A percentile compares a stretch with the other conserved stretches of the same genome.
These are phyloP conservation scores for Bujurquina vittata DNA, from an alignment of 2,113 vertebrate species.

Conservation along the genomic window DNA sequence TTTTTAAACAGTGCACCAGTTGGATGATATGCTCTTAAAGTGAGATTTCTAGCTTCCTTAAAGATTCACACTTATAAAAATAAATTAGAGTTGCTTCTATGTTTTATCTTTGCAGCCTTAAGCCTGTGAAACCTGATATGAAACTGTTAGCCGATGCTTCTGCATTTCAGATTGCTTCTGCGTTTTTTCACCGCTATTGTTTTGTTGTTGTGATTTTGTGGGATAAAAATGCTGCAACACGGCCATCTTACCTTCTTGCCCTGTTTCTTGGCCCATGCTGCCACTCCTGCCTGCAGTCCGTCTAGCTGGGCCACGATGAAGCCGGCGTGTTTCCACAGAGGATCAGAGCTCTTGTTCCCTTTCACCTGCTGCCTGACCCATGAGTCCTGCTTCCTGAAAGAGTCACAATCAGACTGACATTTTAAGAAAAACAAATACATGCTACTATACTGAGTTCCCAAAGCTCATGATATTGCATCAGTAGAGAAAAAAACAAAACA, in stretches of 20 bases:
- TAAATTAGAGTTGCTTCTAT: background rate
- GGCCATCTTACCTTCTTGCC: slow-evolving; percentile 76
- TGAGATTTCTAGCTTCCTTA: background rate
- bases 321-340: slow-evolving; percentile 88
- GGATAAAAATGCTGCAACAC: background rate
- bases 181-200: background rate
- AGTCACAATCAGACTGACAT: background rate
- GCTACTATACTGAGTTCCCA: fast-evolving
- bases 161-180: background rate
- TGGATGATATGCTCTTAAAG: background rate
- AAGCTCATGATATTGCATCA: fast-evolving
- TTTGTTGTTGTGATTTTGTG: background rate
- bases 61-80: background rate
- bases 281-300: slow-evolving; percentile 85
- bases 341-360: slow-evolving; percentile 75
- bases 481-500: fast-evolving
- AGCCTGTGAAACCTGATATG: background rate
- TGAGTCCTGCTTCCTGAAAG: slow-evolving; percentile 84
- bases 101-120: background rate
- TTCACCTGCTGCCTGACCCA: slow-evolving; percentile 88
- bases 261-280: slow-evolving; percentile 81
- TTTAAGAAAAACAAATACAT: fast-evolving
- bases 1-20: background rate
- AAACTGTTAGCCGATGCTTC: fast-evolving
- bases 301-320: slow-evolving; percentile 89